A percentile compares a stretch with the other conserved stretches of the same genome.
These are phyloP conservation scores for Parazoanthus swiftii DNA, from an alignment of 92 coral and sea anemone species.

Conservation along the genomic window DNA sequence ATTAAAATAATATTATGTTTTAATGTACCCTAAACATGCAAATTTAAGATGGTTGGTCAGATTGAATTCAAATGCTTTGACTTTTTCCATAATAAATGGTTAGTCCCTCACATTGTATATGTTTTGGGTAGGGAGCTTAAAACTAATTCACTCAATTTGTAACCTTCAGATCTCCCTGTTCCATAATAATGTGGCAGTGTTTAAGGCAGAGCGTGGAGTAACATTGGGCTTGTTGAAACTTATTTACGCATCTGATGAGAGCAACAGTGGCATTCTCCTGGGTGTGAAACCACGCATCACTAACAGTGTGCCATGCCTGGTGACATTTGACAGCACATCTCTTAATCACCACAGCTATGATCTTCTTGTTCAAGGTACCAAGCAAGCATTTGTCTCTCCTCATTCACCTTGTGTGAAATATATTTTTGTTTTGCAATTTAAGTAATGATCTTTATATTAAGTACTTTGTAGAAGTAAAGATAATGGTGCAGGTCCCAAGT, in stretches of 20 bases:
- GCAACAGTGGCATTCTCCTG: constrained; percentile 56
- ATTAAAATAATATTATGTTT: no score
- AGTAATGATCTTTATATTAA: no score
- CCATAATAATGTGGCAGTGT: constrained; percentile 47
- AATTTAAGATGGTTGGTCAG: no score
- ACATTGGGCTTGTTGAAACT: constrained; percentile 73
- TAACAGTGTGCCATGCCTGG: constrained; percentile 57
- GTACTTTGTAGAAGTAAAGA: no score
- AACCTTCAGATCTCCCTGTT: constrained; percentile 46
- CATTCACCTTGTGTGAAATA: background rate
- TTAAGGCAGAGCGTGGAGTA: constrained; percentile 72
- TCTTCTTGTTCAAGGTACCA: constrained; percentile 69
- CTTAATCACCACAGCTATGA: constrained; percentile 61
- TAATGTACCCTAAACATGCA: no score
- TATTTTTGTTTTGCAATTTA: no score
- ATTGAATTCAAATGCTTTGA: no score
- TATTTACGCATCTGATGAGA: constrained; percentile 67
- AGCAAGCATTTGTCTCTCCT: background rate
- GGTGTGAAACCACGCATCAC: constrained; percentile 61
- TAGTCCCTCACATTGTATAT: no score
- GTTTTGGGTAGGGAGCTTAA: no score
- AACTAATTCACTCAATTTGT: background rate
- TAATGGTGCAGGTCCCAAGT: no score
- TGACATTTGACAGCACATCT: constrained; percentile 69
- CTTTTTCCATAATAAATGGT: no score